A percentile compares a stretch with the other conserved stretches of the same genome.
phyloP scores from a whole-genome alignment of 2,888 invertebrate genomes.

The Noctua pronuba region DNA sequence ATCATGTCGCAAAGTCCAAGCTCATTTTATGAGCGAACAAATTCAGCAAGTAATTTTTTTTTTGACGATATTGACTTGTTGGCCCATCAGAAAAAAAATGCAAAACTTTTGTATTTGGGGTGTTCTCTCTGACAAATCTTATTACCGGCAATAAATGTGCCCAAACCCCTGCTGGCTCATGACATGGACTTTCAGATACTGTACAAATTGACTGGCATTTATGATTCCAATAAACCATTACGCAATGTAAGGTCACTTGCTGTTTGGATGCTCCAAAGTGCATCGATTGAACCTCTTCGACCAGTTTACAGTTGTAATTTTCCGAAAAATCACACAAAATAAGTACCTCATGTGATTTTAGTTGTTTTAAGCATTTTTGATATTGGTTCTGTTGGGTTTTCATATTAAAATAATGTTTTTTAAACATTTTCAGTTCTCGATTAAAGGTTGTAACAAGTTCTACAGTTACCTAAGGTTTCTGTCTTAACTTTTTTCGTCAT shows the following conservation, averaged over 20 bases:
- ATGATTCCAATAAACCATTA: constrained; percentile 11
- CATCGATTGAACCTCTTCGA: constrained; percentile 16
- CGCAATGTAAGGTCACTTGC: constrained; percentile 19
- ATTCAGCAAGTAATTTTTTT: constrained; percentile 19
- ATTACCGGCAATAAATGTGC: background rate
- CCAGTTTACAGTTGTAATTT: constrained; percentile 3
- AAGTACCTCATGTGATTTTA: no score
- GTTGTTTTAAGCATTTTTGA: no score
- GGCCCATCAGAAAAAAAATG: constrained; percentile 25
- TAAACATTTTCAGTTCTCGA: constrained; percentile 6
- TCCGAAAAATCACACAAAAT: background rate
- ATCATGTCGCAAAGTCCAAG: no score
- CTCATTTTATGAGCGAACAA: constrained; percentile 7
- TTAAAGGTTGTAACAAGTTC: constrained; percentile 15
- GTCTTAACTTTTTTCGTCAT: background rate
- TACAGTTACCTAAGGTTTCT: background rate
- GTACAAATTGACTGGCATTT: constrained; percentile 14
- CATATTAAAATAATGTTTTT: constrained; percentile 17
- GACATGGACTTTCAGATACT: background rate
- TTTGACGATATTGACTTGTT: constrained; percentile 13
- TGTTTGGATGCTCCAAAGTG: constrained; percentile 27
- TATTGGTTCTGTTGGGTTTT: constrained; percentile 16
- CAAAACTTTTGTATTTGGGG: background rate
- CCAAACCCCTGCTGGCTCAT: constrained; percentile 12
- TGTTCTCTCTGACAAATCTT: constrained; percentile 11